Base-by-base conservation (phyloP, 2,113 vertebrate species). In the Dipodomys stephensi region DNA sequence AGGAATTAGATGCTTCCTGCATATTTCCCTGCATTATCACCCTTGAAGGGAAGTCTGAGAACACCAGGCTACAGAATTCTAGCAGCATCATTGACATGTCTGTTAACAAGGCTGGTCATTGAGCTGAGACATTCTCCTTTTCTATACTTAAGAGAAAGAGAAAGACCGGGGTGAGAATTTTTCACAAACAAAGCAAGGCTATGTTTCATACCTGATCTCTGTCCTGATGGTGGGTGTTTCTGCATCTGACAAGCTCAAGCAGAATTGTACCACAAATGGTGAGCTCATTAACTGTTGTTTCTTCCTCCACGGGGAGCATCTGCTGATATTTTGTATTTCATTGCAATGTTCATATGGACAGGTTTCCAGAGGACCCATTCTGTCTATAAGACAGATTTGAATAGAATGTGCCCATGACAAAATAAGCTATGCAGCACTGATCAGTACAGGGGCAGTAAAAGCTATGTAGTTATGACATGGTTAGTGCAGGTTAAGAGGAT, bases 91-190 rank as follows among this genome's bases (percentile, higher is more conserved):
- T 0, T 73, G 94, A 15, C 28, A 6, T 20, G 62, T 77, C 88
- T 83, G 15, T 57, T 84, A 46, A 67, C 72, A 49, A 92, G 77
- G 83, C 73, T 71, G 82, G 87, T 91, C 87, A 89, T 94, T 96
- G 94, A 84, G 82, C 91, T 73, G 90, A 89, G 72, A 91, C 35
- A 71, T 65, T 81, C 76, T 74, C 68, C 92, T 83, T 87, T 44
- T 95, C 32, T 72, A 68, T 77, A 9, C 57, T 62, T 77, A 30
- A 3, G 77, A 81, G 25, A 65, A 60, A 91, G 76, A 68, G 60
- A 78, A 84, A 44, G 28, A 73, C n/a, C 1, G 0, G 27, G 22
- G 3, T 88, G 68, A n/a, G 39, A 32, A 53, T 81, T 91, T 88
- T 82, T 92, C 46, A 65, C 76, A 22, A 87, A 74, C 10, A 64